Conservation (phyloP, 1,140 invertebrate genomes). For the Drosophila neocordata region DNA sequence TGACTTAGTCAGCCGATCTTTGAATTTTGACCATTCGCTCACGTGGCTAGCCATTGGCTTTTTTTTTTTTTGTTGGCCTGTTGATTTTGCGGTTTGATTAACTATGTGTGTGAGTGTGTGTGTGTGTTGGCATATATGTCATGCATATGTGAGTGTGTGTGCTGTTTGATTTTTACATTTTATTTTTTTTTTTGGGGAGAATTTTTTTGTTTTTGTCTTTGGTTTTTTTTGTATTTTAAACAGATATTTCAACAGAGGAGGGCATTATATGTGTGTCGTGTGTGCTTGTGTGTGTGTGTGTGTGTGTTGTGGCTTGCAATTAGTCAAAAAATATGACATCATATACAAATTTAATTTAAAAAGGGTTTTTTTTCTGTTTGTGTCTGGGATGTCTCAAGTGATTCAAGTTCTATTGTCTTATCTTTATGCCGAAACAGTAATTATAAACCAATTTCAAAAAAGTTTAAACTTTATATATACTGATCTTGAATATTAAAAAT, state of each 20-base stretch:
- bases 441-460: neutral
- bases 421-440: neutral
- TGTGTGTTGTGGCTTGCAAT: neutral
- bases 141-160: neutral
- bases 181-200: constrained; percentile 7
- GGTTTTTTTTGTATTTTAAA: constrained; percentile 11
- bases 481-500: too few species aligned
- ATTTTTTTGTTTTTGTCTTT: constrained; percentile 17
- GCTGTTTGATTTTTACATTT: constrained; percentile 47
- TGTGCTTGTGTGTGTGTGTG: too few species aligned
- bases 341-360: neutral
- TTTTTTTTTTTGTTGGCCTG: constrained; percentile 39
- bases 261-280: constrained; percentile 23
- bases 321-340: constrained; percentile 13
- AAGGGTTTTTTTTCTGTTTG: neutral
- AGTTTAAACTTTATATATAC: too few species aligned
- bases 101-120: neutral
- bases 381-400: neutral
- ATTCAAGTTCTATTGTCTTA: neutral
- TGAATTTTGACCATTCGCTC: constrained; percentile 27
- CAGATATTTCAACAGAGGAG: neutral
- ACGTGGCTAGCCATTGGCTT: constrained; percentile 40
- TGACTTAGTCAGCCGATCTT: neutral
- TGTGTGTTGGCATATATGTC: neutral
- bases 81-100: constrained; percentile 61